Percentiles rank a stretch among this genome's conserved stretches.
Evolutionary conservation across 2,888 invertebrate genomes (phyloP).

Genomic region (Barypeithes pellucidus): DNA sequence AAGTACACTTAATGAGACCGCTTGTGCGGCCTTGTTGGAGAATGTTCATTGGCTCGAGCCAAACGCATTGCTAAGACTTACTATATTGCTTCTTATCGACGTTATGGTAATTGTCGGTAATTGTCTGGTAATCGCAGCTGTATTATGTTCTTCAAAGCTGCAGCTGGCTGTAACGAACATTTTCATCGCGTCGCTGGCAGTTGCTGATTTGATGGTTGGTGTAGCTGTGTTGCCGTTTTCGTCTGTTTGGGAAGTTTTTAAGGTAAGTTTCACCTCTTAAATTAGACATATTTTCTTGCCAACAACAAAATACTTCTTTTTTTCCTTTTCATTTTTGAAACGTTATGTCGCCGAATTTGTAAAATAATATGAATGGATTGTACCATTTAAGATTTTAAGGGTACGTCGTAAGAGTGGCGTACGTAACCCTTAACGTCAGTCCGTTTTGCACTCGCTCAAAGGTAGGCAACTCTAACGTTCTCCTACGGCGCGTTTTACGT

Average conservation of each 20-base stretch:
- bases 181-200: slow-evolving; percentile 96
- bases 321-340: too few species aligned
- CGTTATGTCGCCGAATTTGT: too few species aligned
- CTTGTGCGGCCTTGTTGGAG: slow-evolving; percentile 86
- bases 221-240: slow-evolving; percentile 96
- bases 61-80: slow-evolving; percentile 82
- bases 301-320: too few species aligned
- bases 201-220: slow-evolving; percentile 96
- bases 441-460: too few species aligned
- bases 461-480: too few species aligned
- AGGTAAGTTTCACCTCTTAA: slow-evolving; percentile 79
- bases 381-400: too few species aligned
- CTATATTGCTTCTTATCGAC: slow-evolving; percentile 87
- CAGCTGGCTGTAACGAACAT: slow-evolving; percentile 93
- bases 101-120: slow-evolving; percentile 93
- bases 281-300: too few species aligned
- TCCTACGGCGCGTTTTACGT: too few species aligned
- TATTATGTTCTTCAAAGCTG: slow-evolving; percentile 91
- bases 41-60: slow-evolving; percentile 89
- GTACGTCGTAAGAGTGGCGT: too few species aligned
- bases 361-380: too few species aligned
- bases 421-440: too few species aligned
- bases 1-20: slow-evolving; percentile 85
- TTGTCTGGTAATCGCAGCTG: slow-evolving; percentile 93
- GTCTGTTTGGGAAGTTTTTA: slow-evolving; percentile 93